Conservation (phyloP, 2,888 invertebrate species). For the Meganola albula region DNA sequence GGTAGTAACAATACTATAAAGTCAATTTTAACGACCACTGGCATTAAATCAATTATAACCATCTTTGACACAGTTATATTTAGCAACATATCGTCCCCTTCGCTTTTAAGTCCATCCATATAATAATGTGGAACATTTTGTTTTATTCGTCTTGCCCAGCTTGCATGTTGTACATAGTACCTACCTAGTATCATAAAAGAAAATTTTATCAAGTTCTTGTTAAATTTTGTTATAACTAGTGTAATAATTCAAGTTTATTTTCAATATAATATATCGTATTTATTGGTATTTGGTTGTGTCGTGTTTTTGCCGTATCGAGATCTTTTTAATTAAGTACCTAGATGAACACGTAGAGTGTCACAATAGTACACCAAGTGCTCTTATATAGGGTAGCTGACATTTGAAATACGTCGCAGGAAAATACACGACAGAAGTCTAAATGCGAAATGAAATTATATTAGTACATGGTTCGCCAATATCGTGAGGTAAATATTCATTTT, state of each 20-base stretch:
- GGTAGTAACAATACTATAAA: conserved; percentile 33
- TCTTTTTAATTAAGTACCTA: conserved; percentile 48
- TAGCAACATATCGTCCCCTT: conserved; percentile 57
- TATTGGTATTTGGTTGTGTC: conserved; percentile 37
- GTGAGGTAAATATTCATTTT: conserved; percentile 43
- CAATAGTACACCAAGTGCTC: too few relatives aligned
- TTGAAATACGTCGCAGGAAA: conserved; percentile 23
- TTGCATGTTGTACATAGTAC: conserved; percentile 70
- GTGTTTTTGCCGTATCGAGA: conserved; percentile 38
- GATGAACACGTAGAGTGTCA: conserved; percentile 48
- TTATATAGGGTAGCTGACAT: too few relatives aligned
- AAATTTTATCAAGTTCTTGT: conserved; percentile 64
- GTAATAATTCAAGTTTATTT: conserved; percentile 53
- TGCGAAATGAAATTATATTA: conserved; percentile 36
- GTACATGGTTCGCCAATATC: conserved; percentile 56
- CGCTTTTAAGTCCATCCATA: conserved; percentile 69
- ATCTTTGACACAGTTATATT: conserved; percentile 36
- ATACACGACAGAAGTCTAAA: conserved; percentile 35
- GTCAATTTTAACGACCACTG: conserved; percentile 54
- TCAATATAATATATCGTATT: conserved; percentile 31
- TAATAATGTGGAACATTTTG: conserved; percentile 60
- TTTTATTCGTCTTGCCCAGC: conserved; percentile 68
- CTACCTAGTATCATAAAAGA: conserved; percentile 50
- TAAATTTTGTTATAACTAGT: conserved; percentile 69
- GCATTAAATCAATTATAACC: conserved; percentile 47